phyloP scores from a whole-genome alignment of 1,140 invertebrate genomes.

The Oreohelix idahoensis region DNA sequence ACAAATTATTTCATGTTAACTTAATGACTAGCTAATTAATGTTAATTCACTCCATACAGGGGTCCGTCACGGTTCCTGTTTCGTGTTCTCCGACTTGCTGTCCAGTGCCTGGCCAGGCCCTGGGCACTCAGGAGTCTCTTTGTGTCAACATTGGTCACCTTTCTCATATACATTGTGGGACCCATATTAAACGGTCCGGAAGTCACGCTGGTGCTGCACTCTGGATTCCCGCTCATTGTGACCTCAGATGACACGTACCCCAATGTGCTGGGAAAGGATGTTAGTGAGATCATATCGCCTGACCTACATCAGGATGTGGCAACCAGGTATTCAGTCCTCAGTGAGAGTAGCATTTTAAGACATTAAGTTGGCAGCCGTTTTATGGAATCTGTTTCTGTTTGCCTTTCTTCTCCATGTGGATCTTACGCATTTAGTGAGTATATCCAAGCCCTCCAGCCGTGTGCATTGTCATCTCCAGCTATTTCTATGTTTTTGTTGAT shows the following conservation, averaged over 20 bases:
- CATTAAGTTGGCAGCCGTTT: too few species aligned
- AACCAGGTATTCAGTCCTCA: not conserved
- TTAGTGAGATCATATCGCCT: not conserved
- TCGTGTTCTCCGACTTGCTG: not conserved
- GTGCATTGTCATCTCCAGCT: too few species aligned
- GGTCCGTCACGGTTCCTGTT: not conserved
- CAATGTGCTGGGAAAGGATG: not conserved
- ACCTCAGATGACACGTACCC: not conserved
- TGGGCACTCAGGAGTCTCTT: not conserved
- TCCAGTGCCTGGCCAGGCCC: not conserved
- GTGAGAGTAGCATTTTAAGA: too few species aligned
- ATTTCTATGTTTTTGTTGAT: too few species aligned
- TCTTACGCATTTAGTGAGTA: too few species aligned
- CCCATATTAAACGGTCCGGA: not conserved
- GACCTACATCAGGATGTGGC: constrained; percentile 26
- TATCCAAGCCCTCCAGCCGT: too few species aligned
- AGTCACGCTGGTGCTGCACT: not conserved
- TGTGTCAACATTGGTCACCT: not conserved
- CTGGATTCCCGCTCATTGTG: constrained; percentile 19
- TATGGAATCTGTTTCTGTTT: too few species aligned
- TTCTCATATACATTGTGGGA: not conserved
- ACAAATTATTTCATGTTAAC: too few species aligned
- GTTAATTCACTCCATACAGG: too few species aligned
- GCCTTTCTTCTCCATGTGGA: too few species aligned
- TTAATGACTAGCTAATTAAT: too few species aligned